A percentile compares a stretch with the other conserved stretches of the same genome.
Evolutionary conservation across 2,113 vertebrate species (phyloP).

Genomic region (Peromyscus polionotus): DNA sequence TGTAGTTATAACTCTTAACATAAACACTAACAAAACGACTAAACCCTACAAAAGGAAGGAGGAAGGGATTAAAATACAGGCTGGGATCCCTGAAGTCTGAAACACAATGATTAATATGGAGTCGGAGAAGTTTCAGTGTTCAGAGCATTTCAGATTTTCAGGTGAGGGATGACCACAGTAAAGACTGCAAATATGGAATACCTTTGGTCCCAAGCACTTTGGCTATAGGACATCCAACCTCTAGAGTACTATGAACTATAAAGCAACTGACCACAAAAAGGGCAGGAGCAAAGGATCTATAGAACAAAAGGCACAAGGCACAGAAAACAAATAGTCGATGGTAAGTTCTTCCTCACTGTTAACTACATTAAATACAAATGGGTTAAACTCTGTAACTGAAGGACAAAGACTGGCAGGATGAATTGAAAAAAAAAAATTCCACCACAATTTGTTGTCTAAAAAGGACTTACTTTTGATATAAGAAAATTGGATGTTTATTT

Average conservation of each 20-base stretch:
- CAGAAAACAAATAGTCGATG: conserved; percentile 18
- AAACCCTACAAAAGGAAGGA: conserved; percentile 31
- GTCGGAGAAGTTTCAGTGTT: neutral
- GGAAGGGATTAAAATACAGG: conserved; percentile 29
- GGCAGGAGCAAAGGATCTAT: neutral
- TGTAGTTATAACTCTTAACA: neutral
- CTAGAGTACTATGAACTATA: neutral
- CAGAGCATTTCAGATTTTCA: neutral
- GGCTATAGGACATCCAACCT: neutral
- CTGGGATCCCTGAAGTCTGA: neutral
- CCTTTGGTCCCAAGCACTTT: neutral
- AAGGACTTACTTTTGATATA: neutral
- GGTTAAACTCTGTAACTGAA: conserved; percentile 16
- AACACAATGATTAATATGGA: neutral
- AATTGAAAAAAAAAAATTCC: neutral
- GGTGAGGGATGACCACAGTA: neutral
- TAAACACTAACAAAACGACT: conserved; percentile 35
- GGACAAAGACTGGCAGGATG: conserved; percentile 18
- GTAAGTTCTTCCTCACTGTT: neutral
- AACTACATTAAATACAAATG: conserved; percentile 5
- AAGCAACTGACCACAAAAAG: conserved; percentile 3
- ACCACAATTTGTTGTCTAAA: neutral
- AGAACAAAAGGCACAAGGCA: neutral
- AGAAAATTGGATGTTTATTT: neutral
- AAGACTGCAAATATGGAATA: neutral